Evolutionary conservation across 2,113 vertebrate species (phyloP).

Genomic region (Panurus biarmicus): DNA sequence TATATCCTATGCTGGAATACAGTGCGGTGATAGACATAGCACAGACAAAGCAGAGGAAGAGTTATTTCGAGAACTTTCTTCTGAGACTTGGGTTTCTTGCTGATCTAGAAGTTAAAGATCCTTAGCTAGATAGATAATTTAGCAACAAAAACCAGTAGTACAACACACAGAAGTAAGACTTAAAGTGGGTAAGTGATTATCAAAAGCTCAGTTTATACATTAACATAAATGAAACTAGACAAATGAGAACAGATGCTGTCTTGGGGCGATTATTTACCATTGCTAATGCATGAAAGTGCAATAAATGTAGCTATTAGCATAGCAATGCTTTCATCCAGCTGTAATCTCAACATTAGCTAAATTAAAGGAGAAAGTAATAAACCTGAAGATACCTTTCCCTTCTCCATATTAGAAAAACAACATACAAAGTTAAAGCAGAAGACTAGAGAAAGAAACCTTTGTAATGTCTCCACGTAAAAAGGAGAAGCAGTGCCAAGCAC

Average conservation of each 20-base stretch:
- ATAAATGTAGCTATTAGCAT: constrained; percentile 23
- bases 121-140: neutral
- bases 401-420: neutral
- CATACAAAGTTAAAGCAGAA: neutral
- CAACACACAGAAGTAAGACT: neutral
- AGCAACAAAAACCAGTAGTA: neutral
- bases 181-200: neutral
- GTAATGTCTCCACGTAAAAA: neutral
- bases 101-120: neutral
- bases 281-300: neutral
- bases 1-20: neutral
- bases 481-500: neutral
- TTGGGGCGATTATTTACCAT: neutral
- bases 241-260: neutral
- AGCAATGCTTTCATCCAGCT: neutral
- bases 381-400: neutral
- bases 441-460: neutral
- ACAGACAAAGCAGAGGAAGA: neutral
- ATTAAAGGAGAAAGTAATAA: neutral
- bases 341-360: neutral
- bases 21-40: neutral
- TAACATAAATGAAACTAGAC: constrained; percentile 12
- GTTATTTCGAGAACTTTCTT: neutral
- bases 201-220: neutral
- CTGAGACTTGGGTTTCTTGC: neutral